Conservation (phyloP, 2,113 vertebrate species). For the Tragelaphus scriptus region DNA sequence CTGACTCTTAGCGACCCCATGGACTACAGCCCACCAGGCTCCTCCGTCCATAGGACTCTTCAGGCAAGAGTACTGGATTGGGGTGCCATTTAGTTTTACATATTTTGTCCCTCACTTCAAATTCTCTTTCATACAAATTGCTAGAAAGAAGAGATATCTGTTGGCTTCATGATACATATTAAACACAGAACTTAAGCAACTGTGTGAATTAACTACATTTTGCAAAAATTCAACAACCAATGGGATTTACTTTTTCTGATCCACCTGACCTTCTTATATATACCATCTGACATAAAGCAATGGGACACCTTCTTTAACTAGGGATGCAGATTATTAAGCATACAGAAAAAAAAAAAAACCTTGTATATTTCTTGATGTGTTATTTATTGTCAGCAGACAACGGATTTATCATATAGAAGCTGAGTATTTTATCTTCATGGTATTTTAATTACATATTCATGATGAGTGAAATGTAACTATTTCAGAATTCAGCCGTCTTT, state of each 20-base stretch:
- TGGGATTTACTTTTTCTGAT: not conserved
- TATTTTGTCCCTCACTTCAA: not conserved
- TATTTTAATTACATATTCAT: not conserved
- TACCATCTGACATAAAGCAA: not conserved
- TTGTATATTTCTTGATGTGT: not conserved
- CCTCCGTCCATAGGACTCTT: no score
- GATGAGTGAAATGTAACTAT: not conserved
- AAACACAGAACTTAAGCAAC: not conserved
- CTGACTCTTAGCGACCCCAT: no score
- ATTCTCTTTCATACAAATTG: not conserved
- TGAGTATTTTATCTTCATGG: not conserved
- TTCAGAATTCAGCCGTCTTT: not conserved
- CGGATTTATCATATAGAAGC: not conserved
- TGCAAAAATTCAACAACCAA: conserved; percentile 13
- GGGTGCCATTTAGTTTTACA: not conserved
- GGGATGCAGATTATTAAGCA: not conserved
- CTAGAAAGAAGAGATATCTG: not conserved
- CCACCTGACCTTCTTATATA: not conserved
- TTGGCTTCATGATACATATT: not conserved
- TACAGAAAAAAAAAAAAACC: not conserved
- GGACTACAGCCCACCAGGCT: no score
- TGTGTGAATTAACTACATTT: not conserved
- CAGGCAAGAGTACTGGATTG: no score
- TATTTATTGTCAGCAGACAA: not conserved
- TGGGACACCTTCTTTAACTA: not conserved